Evolutionary conservation across 2,888 invertebrate genomes (phyloP).

Genomic region (Epiblema foenella): DNA sequence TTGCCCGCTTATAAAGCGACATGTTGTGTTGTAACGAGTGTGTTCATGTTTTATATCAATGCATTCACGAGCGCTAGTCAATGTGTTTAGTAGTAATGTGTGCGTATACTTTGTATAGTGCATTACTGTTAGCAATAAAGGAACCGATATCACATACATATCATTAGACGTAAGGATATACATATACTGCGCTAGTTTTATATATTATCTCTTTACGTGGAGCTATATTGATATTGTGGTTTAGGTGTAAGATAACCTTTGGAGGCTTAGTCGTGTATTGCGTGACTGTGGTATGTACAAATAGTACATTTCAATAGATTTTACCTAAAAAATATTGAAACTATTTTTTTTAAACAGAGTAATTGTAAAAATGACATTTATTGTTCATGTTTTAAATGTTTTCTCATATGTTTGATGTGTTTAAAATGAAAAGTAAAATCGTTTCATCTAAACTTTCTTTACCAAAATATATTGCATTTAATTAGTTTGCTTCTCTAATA

Average conservation of each 20-base stretch:
- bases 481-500: too few relatives aligned
- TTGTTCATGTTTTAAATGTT: not conserved
- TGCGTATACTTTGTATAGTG: conserved; percentile 54
- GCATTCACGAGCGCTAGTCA: conserved; percentile 16
- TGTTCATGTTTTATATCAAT: conserved; percentile 10
- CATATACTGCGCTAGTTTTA: conserved; percentile 62
- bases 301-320: not conserved
- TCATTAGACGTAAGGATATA: conserved; percentile 72
- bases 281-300: not conserved
- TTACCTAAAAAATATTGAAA: not conserved
- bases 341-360: not conserved
- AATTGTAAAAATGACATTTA: not conserved
- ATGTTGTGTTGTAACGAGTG: not conserved
- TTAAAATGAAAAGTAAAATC: not conserved
- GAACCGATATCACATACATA: conserved; percentile 81
- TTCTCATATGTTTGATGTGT: not conserved
- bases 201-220: conserved; percentile 49
- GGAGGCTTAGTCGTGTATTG: conserved; percentile 12
- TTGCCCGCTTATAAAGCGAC: conserved; percentile 19
- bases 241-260: conserved; percentile 26
- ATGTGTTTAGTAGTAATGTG: conserved; percentile 51
- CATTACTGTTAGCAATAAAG: conserved; percentile 69
- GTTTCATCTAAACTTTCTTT: not conserved
- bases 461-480: not conserved
- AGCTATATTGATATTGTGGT: conserved; percentile 44